Evolutionary conservation across 2,888 invertebrate genomes (phyloP).

Genomic region (Hemicrepidius hirtus): DNA sequence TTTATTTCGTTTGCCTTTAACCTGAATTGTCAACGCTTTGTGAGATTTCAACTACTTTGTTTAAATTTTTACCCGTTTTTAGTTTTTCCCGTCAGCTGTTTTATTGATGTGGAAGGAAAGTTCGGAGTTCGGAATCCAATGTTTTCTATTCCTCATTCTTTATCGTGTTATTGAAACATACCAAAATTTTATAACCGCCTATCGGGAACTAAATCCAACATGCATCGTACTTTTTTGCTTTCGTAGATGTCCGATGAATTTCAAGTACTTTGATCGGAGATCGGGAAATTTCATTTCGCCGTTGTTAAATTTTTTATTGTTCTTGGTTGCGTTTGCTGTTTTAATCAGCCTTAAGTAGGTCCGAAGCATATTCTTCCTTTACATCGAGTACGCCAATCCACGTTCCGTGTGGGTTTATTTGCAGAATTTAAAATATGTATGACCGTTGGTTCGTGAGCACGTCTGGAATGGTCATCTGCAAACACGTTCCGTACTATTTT

Average conservation of each 20-base stretch:
- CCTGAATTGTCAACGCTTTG: background rate
- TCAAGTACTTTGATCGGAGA: background rate
- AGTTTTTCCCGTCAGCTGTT: no score
- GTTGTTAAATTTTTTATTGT: background rate
- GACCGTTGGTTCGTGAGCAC: constrained; percentile 40
- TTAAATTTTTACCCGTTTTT: background rate
- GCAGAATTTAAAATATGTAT: constrained; percentile 53
- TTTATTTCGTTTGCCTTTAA: background rate
- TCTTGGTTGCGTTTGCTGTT: background rate
- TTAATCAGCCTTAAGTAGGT: constrained; percentile 30
- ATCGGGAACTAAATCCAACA: background rate
- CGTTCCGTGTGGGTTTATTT: constrained; percentile 43
- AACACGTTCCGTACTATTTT: constrained; percentile 45
- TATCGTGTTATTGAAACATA: constrained; percentile 2
- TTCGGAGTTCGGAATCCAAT: background rate
- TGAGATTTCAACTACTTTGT: background rate
- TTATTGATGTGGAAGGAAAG: background rate
- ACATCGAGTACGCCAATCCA: constrained; percentile 14
- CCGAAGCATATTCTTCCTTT: constrained; percentile 12
- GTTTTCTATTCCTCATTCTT: constrained; percentile 1
- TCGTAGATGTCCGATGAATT: background rate
- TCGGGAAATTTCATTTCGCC: background rate
- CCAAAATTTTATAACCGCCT: constrained; percentile 4
- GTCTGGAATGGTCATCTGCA: constrained; percentile 41
- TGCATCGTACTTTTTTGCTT: constrained; percentile 6